Evolutionary conservation across 2,797 vertebrate genomes (phyloP).

Genomic region (Babyrousa celebensis): DNA sequence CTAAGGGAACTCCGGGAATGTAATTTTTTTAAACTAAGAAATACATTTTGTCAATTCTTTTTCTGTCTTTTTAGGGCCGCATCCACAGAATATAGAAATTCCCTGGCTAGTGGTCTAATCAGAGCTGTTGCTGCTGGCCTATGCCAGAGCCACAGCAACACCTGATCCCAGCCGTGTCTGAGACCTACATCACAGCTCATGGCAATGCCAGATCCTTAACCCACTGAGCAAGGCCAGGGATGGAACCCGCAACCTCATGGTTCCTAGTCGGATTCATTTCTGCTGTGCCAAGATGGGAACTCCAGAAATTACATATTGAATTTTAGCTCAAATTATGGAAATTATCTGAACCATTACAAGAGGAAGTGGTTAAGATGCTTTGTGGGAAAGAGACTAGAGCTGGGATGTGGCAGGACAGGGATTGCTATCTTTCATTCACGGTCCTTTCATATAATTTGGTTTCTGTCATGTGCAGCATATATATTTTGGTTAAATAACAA

Average conservation of each 20-base stretch:
- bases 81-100: too few species aligned
- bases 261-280: too few species aligned
- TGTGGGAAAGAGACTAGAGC: neutral
- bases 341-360: neutral
- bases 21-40: too few species aligned
- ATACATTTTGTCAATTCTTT: neutral
- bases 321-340: slow-evolving; percentile 17
- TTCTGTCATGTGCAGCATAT: neutral
- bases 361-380: neutral
- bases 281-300: too few species aligned
- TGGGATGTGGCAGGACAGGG: neutral
- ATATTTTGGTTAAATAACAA: slow-evolving; percentile 59
- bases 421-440: neutral
- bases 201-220: too few species aligned
- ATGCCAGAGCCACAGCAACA: too few species aligned
- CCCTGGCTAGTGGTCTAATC: too few species aligned
- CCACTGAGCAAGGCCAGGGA: too few species aligned
- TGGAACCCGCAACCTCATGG: too few species aligned
- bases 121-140: too few species aligned
- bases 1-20: neutral
- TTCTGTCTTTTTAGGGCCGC: neutral
- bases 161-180: too few species aligned
- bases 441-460: neutral
- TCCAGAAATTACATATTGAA: neutral
- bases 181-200: too few species aligned